A percentile compares a stretch with the other conserved stretches of the same genome.
Conservation (phyloP, 2,113 vertebrate genomes). For the Anser brachyrhynchus region DNA sequence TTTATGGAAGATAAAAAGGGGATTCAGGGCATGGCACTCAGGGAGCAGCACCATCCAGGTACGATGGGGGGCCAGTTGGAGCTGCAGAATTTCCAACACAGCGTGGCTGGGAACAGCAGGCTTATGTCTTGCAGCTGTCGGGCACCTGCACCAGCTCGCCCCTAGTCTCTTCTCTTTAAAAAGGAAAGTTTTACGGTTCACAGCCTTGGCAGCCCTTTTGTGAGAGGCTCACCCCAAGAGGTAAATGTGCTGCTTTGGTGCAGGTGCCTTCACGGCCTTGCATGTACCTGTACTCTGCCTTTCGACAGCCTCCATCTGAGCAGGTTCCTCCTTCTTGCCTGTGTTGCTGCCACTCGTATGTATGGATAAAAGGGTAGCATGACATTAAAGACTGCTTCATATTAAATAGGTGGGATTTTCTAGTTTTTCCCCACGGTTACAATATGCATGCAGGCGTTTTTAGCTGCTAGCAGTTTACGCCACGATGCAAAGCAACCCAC, state of each 20-base stretch:
- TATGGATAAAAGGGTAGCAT: neutral
- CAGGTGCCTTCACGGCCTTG: neutral
- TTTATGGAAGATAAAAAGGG: neutral
- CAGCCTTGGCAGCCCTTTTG: neutral
- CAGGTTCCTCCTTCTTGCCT: neutral
- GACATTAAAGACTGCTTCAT: neutral
- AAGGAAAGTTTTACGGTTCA: neutral
- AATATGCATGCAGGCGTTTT: neutral
- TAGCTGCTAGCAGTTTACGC: neutral
- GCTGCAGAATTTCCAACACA: no score
- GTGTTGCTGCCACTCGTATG: neutral
- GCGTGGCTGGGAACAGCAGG: neutral
- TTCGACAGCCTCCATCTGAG: neutral
- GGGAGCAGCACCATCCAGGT: rapidly evolving
- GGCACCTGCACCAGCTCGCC: neutral
- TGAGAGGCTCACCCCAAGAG: neutral
- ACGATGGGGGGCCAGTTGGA: rapidly evolving
- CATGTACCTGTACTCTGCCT: neutral
- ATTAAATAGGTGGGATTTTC: neutral
- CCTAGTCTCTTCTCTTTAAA: neutral
- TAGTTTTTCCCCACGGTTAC: rapidly evolving
- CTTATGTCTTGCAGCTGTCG: neutral
- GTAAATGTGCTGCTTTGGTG: neutral
- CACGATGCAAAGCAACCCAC: neutral
- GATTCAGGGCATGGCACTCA: neutral